Base-by-base conservation (phyloP, 2,888 invertebrate species). In the Aphodius sticticus region DNA sequence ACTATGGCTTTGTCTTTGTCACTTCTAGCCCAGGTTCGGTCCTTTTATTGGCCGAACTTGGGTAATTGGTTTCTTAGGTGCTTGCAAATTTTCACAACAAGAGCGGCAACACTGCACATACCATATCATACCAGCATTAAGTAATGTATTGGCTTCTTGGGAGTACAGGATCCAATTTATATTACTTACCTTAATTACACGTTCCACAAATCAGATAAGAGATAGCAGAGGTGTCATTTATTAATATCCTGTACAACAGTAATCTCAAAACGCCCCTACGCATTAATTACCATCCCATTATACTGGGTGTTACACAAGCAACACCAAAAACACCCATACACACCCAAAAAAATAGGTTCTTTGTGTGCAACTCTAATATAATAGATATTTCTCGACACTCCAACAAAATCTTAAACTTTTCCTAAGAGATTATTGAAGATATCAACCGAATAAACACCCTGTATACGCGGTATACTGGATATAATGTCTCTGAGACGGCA, bases 141-240 rank as follows among this genome's bases (percentile, higher is more conserved):
- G 53, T 53, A 53, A 53, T 53, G 12, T 53, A 53, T 53, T 53
- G 53, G 53, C 53, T 53, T 53, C 53, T 53, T 53, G 53, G 53
- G 53, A 53, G 53, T 12, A 53, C 53, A 53, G 53, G 53, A 0
- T 53, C 53, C 74, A 74, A 74, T 74, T 74, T 74, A 74, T 74
- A 74, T 74, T 74, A 74, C 74, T 74, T 74, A 74, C 74, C 36
- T 37, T 74, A 74, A 74, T 74, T 74, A 74, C 15, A 74, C n/a
- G 35, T 37, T 74, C 37, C 12, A 15, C 12, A 37, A 74, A 74
- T 35, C 74, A 35, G 74, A 74, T 74, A 74, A 74, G 74, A 26
- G 74, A 74, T 74, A 74, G 74, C 37, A 37, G 35, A 74, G 74
- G 74, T 74, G 74, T 74, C 74, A 74, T 74, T 74, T 74, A 74